Percentiles rank a stretch among this genome's conserved stretches.
Conservation (phyloP, 2,113 vertebrate genomes). For the Otocyon megalotis region DNA sequence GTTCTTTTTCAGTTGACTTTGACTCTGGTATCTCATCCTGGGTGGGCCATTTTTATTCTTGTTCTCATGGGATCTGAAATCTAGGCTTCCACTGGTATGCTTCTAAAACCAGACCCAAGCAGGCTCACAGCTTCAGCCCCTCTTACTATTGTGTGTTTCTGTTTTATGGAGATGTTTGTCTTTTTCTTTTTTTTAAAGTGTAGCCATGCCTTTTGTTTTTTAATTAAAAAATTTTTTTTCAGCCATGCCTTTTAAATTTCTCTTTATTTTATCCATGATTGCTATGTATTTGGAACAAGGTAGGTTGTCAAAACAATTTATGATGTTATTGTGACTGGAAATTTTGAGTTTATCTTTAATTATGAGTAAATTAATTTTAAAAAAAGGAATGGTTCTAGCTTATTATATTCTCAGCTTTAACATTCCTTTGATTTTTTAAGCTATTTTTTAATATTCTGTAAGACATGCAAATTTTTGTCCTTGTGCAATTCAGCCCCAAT, state of each 20-base stretch:
- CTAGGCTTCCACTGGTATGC: neutral
- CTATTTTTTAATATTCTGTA: neutral
- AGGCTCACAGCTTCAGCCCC: neutral
- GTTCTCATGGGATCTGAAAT: neutral
- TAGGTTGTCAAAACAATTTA: constrained; percentile 40
- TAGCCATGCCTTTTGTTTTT: neutral
- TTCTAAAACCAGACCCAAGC: neutral
- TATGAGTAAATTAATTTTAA: constrained; percentile 19
- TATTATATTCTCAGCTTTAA: neutral
- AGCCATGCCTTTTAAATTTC: neutral
- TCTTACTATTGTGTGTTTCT: neutral
- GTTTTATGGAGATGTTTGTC: neutral
- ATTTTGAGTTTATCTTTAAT: neutral
- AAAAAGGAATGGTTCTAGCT: constrained; percentile 1
- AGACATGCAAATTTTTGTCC: neutral
- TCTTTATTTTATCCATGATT: neutral
- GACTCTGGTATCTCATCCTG: neutral
- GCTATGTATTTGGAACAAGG: neutral
- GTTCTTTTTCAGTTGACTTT: neutral
- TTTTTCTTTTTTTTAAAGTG: neutral
- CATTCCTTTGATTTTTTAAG: neutral
- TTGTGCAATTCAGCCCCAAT: neutral
- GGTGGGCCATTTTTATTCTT: neutral
- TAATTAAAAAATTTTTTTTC: neutral
- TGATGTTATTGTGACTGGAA: constrained; percentile 3